A percentile compares a stretch with the other conserved stretches of the same genome.
These are phyloP conservation scores for Eciton burchellii DNA, from an alignment of 1,140 invertebrate genomes.

Conservation along the genomic window DNA sequence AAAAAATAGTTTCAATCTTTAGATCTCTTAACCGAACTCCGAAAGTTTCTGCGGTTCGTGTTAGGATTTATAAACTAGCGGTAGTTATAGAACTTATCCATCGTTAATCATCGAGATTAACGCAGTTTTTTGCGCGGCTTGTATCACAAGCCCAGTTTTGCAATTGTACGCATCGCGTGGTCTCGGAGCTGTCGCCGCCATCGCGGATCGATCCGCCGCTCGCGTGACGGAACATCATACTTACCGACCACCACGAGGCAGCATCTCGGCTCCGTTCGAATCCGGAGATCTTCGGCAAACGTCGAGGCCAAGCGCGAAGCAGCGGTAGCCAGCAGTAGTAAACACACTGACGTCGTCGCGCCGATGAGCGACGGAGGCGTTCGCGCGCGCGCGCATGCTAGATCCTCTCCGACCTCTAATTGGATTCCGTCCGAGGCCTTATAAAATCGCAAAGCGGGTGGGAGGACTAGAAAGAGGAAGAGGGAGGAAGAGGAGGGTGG, in stretches of 20 bases:
- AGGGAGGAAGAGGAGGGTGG: slow-evolving; percentile 5
- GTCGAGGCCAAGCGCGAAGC: slow-evolving; percentile 21
- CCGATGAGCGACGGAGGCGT: slow-evolving; percentile 27
- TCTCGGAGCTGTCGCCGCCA: neutral
- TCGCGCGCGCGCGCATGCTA: slow-evolving; percentile 66
- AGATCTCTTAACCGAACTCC: too few species aligned
- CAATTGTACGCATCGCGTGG: too few species aligned
- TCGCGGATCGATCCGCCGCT: slow-evolving; percentile 27
- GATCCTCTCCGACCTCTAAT: slow-evolving; percentile 76
- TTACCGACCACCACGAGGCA: slow-evolving; percentile 52
- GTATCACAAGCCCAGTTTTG: neutral
- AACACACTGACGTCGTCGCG: slow-evolving; percentile 18
- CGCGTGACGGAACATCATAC: slow-evolving; percentile 42
- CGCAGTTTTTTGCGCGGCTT: neutral
- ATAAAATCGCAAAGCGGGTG: slow-evolving; percentile 71
- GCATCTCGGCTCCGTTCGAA: slow-evolving; percentile 41
- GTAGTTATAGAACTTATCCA: too few species aligned
- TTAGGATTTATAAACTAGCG: too few species aligned
- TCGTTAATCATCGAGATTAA: too few species aligned
- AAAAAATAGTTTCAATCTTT: too few species aligned
- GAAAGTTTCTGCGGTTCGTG: too few species aligned
- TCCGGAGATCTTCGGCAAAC: slow-evolving; percentile 32
- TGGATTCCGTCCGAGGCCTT: slow-evolving; percentile 78
- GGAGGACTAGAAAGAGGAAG: slow-evolving; percentile 6
- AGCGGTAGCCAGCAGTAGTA: slow-evolving; percentile 8